phyloP scores from a whole-genome alignment of 2,888 invertebrate species.

The Sclerodermus sp. region DNA sequence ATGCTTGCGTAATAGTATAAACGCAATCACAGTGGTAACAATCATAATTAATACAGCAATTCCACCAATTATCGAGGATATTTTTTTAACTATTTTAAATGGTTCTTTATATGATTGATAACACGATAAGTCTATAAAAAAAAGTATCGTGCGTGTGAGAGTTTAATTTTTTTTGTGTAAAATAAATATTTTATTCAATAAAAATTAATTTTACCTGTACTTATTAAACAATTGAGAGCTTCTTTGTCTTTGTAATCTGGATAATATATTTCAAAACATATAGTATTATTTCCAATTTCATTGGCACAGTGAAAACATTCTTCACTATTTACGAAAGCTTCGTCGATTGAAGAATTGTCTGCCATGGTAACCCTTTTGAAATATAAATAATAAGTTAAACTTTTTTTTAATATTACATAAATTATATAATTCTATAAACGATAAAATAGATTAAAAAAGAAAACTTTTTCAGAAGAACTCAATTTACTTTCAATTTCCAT shows the following conservation, averaged over 20 bases:
- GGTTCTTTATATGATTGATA: no score
- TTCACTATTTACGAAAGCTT: neutral
- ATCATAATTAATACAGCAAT: conserved; percentile 2
- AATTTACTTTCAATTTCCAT: neutral
- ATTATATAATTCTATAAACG: neutral
- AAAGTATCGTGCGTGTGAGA: neutral
- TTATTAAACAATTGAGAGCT: conserved; percentile 16
- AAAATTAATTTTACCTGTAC: conserved; percentile 3
- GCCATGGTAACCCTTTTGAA: no score
- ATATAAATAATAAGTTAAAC: neutral
- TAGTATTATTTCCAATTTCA: conserved; percentile 10
- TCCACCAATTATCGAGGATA: neutral
- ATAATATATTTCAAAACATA: conserved; percentile 8
- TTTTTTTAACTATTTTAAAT: no score
- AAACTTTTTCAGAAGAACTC: conserved; percentile 8
- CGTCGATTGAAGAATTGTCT: neutral
- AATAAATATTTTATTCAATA: no score
- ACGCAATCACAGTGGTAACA: neutral
- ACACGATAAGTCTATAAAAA: neutral
- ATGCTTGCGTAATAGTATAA: neutral
- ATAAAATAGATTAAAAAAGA: neutral
- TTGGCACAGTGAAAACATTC: conserved; percentile 7
- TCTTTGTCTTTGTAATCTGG: neutral
- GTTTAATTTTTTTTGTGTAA: neutral
- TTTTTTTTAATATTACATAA: neutral